Evolutionary conservation across 2,797 vertebrate genomes (phyloP).

Genomic region (Heteromormyrus szaboi): DNA sequence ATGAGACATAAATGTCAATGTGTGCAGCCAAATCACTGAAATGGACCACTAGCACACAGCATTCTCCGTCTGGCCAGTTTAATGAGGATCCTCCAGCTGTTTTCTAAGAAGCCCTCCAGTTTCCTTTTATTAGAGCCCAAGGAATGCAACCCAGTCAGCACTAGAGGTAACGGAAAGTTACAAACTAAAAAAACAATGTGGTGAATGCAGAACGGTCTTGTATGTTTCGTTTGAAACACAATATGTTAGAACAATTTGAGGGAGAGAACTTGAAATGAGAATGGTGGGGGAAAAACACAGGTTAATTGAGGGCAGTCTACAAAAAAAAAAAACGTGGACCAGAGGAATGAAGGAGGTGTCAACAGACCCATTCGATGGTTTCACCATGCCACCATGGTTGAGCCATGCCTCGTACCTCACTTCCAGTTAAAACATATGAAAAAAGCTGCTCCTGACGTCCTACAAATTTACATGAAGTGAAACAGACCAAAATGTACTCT

Average conservation of each 20-base stretch:
- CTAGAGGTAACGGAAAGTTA: background rate
- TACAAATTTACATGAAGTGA: background rate
- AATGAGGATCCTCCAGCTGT: conserved; percentile 8
- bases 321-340: background rate
- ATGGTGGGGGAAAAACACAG: background rate
- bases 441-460: background rate
- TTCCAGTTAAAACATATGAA: background rate
- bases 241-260: background rate
- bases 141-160: conserved; percentile 5
- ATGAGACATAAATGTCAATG: background rate
- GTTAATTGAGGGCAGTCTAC: background rate
- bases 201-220: background rate
- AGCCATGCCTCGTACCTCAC: background rate
- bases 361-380: background rate
- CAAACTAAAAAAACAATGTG: background rate
- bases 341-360: background rate
- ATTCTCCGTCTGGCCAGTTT: background rate
- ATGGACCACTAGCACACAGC: background rate
- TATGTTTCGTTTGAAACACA: background rate
- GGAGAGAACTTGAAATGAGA: background rate
- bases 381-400: background rate
- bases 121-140: conserved; percentile 6
- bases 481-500: background rate
- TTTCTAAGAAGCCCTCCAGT: background rate
- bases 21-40: background rate